Base-by-base conservation (phyloP, 2,797 vertebrate species). In the Sebastes iracundus region DNA sequence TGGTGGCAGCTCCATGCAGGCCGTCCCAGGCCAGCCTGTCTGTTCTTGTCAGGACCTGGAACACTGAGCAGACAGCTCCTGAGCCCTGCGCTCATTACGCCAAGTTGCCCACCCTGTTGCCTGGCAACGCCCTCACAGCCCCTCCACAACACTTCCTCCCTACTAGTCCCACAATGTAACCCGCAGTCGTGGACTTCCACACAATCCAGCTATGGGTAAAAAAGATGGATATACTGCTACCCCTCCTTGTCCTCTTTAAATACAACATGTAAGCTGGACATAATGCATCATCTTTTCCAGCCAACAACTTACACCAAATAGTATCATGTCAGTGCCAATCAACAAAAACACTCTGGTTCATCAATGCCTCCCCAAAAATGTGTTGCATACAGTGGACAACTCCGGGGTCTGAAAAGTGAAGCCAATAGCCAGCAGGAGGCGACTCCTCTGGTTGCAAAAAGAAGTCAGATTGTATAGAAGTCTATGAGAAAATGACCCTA, bases 61-160 rank as follows among this genome's bases (percentile, higher is more conserved):
- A 95, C 88, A 95, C 90, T 96, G 96, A 96, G 92, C 97, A 96
- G 94, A 95, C 94, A 92, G 95, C 95, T 94, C 92, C 91, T 85
- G 86, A 94, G 91, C 92, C 75, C 73, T 79, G 85, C 87, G 71
- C 93, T 87, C 94, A 95, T 95, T 95, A 95, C 88, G 90, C 90
- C 94, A 93, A 93, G 91, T 91, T 91, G 87, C 82, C 90, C 87
- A 83, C 87, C 86, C 89, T 75, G 93, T 95, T 87, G 90, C 94
- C 79, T 90, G 91, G 94, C 87, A 87, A 94, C 87, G 16, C 73
- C 83, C 90, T 87, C 83, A 77, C 81, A 86, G 90, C 81, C 92
- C 93, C 84, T 94, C 81, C 88, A 90, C 88, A 95, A 93, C 87
- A 93, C 92, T 88, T 92, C 88, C 84, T 93, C 85, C 80, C 69